phyloP scores from a whole-genome alignment of 2,888 invertebrate genomes.

The Orchesella flavescens region DNA sequence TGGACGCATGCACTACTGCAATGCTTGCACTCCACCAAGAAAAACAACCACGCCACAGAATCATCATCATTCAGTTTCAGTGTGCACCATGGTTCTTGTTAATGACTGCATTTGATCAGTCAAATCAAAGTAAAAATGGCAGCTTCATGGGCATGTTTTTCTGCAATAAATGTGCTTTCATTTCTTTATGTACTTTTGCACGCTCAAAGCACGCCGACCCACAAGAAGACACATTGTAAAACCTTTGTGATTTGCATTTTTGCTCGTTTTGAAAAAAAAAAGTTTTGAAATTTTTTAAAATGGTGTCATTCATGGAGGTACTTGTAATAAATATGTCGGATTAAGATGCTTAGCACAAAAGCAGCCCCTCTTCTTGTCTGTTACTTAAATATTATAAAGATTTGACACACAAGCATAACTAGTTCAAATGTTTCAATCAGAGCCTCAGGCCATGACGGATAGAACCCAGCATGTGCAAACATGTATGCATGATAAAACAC shows the following conservation, averaged over 20 bases:
- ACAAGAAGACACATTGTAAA: constrained; percentile 18
- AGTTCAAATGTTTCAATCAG: constrained; percentile 63
- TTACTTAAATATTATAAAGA: constrained; percentile 58
- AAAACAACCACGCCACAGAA: not conserved
- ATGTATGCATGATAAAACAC: constrained; percentile 64
- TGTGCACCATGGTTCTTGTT: too few relatives aligned
- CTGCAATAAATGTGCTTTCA: constrained; percentile 32
- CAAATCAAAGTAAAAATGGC: constrained; percentile 16
- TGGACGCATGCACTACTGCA: too few relatives aligned
- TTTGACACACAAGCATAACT: constrained; percentile 62
- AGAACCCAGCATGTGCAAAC: constrained; percentile 54
- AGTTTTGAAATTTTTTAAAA: constrained; percentile 57
- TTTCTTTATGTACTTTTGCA: constrained; percentile 31
- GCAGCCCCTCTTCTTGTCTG: constrained; percentile 22
- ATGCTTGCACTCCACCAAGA: not conserved
- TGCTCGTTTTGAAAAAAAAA: constrained; percentile 16
- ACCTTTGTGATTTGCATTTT: constrained; percentile 11
- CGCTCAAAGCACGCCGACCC: constrained; percentile 11
- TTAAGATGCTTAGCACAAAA: constrained; percentile 62
- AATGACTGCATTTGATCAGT: too few relatives aligned
- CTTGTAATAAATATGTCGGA: constrained; percentile 63
- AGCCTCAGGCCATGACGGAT: constrained; percentile 63
- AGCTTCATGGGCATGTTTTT: constrained; percentile 58
- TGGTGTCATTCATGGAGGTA: constrained; percentile 64
- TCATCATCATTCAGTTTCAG: too few relatives aligned